Evolutionary conservation across 2,888 invertebrate genomes (phyloP).

Genomic region (Caenorhabditis sp.): DNA sequence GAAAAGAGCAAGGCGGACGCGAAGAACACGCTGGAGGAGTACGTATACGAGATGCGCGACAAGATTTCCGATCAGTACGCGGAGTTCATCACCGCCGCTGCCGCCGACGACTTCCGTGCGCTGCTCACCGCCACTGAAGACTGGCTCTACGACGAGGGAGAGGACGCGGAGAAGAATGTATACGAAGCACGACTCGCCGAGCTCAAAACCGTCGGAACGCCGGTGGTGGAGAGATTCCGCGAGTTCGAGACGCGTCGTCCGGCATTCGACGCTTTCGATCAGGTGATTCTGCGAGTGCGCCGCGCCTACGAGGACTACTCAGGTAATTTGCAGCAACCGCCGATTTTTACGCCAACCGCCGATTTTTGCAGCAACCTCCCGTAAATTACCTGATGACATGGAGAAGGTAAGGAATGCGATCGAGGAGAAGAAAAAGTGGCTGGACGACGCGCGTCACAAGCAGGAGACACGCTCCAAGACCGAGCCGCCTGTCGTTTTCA

Average conservation of each 20-base stretch:
- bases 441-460: conserved; percentile 86
- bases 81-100: conserved; percentile 86
- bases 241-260: conserved; percentile 88
- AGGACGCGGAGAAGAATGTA: conserved; percentile 87
- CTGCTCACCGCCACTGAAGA: conserved; percentile 90
- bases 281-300: conserved; percentile 87
- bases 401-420: conserved; percentile 86
- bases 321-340: too few relatives aligned
- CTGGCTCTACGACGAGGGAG: conserved; percentile 98
- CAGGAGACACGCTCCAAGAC: conserved; percentile 79
- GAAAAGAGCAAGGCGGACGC: conserved; percentile 96
- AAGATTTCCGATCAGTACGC: conserved; percentile 87
- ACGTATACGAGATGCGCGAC: conserved; percentile 94
- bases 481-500: conserved; percentile 71
- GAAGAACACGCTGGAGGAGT: conserved; percentile 96
- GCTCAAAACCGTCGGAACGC: conserved; percentile 87
- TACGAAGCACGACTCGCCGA: conserved; percentile 82
- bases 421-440: conserved; percentile 87
- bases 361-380: too few relatives aligned
- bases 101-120: conserved; percentile 78
- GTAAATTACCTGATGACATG: conserved; percentile 83
- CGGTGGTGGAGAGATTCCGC: conserved; percentile 88
- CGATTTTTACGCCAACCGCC: too few relatives aligned
- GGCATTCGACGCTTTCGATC: conserved; percentile 88
- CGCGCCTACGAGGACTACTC: conserved; percentile 83